phyloP scores from a whole-genome alignment of 1,140 invertebrate genomes.

The Sycophaga agraensis region DNA sequence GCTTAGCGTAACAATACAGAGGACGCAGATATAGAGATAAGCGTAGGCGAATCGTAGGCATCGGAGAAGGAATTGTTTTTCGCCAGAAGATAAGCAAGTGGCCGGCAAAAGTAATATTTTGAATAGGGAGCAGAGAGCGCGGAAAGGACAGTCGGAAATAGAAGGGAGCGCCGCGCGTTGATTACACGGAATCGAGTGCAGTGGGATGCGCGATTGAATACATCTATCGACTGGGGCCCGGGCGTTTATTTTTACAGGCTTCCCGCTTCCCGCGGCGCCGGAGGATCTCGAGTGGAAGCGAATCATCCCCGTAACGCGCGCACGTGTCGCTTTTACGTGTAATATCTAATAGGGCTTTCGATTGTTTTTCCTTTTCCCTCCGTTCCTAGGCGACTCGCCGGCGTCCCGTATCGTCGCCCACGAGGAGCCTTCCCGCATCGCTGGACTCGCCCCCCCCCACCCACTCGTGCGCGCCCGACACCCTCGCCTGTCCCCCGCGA shows the following conservation, averaged over 20 bases:
- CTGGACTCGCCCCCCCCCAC: not conserved
- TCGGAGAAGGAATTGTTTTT: no score
- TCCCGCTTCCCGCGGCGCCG: not conserved
- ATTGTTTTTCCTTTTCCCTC: slow-evolving; percentile 25
- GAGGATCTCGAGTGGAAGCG: slow-evolving; percentile 22
- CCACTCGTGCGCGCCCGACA: not conserved
- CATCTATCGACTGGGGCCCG: no score
- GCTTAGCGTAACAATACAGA: no score
- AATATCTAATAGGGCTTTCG: slow-evolving; percentile 24
- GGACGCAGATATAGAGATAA: no score
- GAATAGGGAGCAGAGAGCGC: no score
- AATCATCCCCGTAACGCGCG: slow-evolving; percentile 20
- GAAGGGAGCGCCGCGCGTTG: not conserved
- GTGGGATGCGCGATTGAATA: not conserved
- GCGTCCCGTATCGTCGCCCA: no score
- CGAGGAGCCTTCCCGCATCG: not conserved
- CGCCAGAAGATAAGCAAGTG: no score
- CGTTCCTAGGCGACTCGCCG: no score
- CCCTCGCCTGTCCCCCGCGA: no score
- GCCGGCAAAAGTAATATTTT: no score
- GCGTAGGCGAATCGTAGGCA: no score
- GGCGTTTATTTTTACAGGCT: slow-evolving; percentile 20
- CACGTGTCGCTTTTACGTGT: slow-evolving; percentile 25
- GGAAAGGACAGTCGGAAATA: no score
- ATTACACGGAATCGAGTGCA: not conserved